Evolutionary conservation across 1,140 invertebrate genomes (phyloP).

Genomic region (Bombus confusus): DNA sequence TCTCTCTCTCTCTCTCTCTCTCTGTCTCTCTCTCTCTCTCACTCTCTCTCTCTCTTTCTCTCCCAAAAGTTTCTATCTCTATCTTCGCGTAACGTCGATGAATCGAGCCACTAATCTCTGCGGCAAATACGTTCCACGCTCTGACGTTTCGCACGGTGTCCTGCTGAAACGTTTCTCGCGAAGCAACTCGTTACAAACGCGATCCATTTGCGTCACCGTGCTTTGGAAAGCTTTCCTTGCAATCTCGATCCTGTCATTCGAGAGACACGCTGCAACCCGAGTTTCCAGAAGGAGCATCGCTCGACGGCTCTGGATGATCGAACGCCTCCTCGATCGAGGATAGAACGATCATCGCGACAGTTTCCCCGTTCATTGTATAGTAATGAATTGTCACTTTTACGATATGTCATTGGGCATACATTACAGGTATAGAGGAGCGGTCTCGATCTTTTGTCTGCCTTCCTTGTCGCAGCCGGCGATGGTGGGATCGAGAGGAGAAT

Average conservation of each 20-base stretch:
- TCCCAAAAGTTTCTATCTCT: not conserved
- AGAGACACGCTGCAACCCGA: not conserved
- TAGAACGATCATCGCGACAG: not conserved
- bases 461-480: not conserved
- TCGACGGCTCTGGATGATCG: not conserved
- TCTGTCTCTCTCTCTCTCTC: not conserved
- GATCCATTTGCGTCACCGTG: conserved; percentile 6
- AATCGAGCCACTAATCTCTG: conserved; percentile 23
- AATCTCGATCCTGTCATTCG: not conserved
- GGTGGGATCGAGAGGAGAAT: not conserved
- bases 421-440: not conserved
- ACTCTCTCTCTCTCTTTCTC: conserved; percentile 29
- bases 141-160: not conserved
- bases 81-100: conserved; percentile 45
- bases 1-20: conserved; percentile 27
- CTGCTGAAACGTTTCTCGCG: not conserved
- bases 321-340: not conserved
- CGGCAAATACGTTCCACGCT: not conserved
- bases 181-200: conserved; percentile 24
- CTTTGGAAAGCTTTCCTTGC: not conserved
- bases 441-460: not conserved
- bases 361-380: not conserved
- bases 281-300: not conserved
- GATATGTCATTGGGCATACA: not conserved
- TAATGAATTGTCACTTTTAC: not conserved